Base-by-base conservation (phyloP, 2,113 vertebrate species). In the Zingel zingel region DNA sequence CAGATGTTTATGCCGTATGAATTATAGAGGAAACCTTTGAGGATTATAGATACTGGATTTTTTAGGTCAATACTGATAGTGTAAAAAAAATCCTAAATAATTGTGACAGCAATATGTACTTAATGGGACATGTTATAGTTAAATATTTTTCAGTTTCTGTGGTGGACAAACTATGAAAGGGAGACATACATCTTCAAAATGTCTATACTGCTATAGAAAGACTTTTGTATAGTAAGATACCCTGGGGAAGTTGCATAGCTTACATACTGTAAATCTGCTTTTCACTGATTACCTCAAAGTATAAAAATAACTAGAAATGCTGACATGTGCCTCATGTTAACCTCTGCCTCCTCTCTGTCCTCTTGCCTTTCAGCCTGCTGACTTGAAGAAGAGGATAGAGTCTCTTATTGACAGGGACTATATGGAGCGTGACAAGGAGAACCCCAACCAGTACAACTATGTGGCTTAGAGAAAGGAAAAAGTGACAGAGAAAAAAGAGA, bases 351-450 rank as follows among this genome's bases (percentile, higher is more conserved):
- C 57, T 68, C 6, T 78, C 1, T 63, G 74, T 82, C 92, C 88
- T 86, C 53, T 61, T 59, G 87, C 85, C 87, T 93, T 95, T 54
- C 94, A 99, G 98, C 98, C 98, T 94, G 98, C 98, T 95, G 98
- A 99, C 94, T 95, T 99, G 91, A 99, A 99, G 96, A 99, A 99
- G 95, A 99, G 98, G 96, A 99, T 99, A 97, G 98, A 99, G 96
- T 99, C 98, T 79, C 97, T 99, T 92, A 99, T 99, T 94, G 98
- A 99, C 96, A 96, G 98, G 88, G 98, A 99, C 96, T 99, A 99
- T 95, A 99, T 99, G 98, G 98, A 99, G 95, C 96, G 98, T 91
- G 98, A 99, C 95, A 99, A 99, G 95, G 98, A 99, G 92, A 99
- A 98, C 88, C 95, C 98, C 4, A 99, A 99, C 94, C 98, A 99